Evolutionary conservation across 2,797 vertebrate genomes (phyloP).

Genomic region (Hypotaenidia okinawae): DNA sequence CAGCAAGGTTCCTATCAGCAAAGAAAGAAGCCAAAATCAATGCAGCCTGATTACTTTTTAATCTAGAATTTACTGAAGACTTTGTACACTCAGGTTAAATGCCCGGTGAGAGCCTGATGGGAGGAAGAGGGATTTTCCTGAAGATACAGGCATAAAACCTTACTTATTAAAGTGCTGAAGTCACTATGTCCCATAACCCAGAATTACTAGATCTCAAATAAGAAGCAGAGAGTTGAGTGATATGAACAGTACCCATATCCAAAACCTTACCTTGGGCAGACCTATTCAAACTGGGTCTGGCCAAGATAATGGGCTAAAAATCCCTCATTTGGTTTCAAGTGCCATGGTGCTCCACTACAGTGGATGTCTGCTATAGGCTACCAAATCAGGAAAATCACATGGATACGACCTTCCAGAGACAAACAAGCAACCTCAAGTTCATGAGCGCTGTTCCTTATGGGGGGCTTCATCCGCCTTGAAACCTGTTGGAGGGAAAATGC

Average conservation of each 20-base stretch:
- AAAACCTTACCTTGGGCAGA: not conserved
- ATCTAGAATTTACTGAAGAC: not conserved
- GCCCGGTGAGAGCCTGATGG: not conserved
- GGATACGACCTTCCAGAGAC: too few species aligned
- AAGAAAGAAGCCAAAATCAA: not conserved
- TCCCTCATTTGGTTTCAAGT: not conserved
- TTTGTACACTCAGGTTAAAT: not conserved
- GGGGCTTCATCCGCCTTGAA: too few species aligned
- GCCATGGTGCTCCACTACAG: not conserved
- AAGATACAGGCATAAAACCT: not conserved
- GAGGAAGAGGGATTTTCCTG: not conserved
- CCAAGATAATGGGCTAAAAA: not conserved
- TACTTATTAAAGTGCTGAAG: not conserved
- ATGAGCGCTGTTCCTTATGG: too few species aligned
- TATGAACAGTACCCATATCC: accelerated
- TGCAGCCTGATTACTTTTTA: not conserved
- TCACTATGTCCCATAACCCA: not conserved
- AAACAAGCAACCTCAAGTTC: too few species aligned
- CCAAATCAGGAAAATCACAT: too few species aligned
- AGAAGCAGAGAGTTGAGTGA: not conserved
- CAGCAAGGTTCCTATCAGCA: not conserved
- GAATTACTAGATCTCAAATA: not conserved
- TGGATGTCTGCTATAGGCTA: too few species aligned
- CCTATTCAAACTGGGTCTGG: not conserved
- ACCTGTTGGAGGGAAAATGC: too few species aligned